Evolutionary conservation across 1,140 invertebrate genomes (phyloP).

Genomic region (Drosophila ohnishii): DNA sequence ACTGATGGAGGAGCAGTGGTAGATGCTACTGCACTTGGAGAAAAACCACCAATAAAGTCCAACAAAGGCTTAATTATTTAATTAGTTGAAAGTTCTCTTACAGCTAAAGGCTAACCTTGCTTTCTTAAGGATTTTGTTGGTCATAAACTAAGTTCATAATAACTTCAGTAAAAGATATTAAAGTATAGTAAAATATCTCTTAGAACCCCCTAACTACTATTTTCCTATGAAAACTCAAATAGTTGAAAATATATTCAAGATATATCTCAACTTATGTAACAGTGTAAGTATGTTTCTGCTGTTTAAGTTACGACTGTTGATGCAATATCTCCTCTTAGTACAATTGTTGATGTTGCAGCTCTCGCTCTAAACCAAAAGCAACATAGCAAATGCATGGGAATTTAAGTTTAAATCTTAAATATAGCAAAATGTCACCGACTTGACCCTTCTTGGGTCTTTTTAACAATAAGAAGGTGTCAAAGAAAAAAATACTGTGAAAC

Average conservation of each 20-base stretch:
- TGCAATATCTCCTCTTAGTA: not conserved
- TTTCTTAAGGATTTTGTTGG: not conserved
- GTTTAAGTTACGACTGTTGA: conserved; percentile 5
- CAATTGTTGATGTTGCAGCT: not conserved
- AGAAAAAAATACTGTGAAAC: not conserved
- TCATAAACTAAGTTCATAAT: not conserved
- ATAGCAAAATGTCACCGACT: conserved; percentile 8
- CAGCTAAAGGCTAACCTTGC: not conserved
- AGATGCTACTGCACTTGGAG: not conserved
- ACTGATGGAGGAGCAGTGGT: conserved; percentile 43
- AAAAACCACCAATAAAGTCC: not conserved
- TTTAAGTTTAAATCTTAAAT: conserved; percentile 33
- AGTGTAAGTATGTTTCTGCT: not conserved
- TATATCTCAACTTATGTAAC: not conserved
- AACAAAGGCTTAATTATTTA: not conserved
- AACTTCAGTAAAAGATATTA: too few relatives aligned
- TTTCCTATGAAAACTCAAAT: too few relatives aligned
- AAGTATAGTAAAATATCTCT: not conserved
- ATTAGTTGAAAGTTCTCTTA: accelerated
- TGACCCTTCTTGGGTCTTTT: conserved; percentile 3
- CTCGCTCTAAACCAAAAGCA: conserved; percentile 16
- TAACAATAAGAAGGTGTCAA: conserved; percentile 10
- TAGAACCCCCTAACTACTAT: too few relatives aligned
- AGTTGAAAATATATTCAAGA: not conserved
- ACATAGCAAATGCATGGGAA: conserved; percentile 37